phyloP scores from a whole-genome alignment of 92 coral and sea anemone genomes.

The Phenganax stokvisi region DNA sequence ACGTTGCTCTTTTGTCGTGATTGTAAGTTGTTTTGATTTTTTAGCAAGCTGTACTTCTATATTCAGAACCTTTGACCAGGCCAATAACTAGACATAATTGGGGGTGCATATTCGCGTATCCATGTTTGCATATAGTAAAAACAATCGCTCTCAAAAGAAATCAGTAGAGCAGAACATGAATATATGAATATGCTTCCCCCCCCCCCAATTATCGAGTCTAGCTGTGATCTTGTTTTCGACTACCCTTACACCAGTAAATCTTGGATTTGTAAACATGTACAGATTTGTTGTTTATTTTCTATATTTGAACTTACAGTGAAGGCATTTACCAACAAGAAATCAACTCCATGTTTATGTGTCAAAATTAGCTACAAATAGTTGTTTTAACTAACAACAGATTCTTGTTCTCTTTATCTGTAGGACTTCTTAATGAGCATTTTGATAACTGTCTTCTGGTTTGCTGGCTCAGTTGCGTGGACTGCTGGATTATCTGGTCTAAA shows the following conservation, averaged over 20 bases:
- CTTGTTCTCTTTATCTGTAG: conserved; percentile 39
- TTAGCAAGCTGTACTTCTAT: not conserved
- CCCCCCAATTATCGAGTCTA: too few relatives aligned
- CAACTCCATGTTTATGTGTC: not conserved
- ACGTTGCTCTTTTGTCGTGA: conserved; percentile 66
- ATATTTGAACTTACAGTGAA: not conserved
- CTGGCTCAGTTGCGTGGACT: conserved; percentile 88
- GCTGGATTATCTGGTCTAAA: conserved; percentile 77
- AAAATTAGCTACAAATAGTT: not conserved
- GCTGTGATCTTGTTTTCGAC: too few relatives aligned
- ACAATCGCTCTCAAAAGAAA: too few relatives aligned
- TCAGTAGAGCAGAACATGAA: too few relatives aligned
- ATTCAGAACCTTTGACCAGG: too few relatives aligned
- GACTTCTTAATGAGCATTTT: conserved; percentile 74
- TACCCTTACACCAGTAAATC: too few relatives aligned
- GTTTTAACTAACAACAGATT: not conserved
- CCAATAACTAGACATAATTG: too few relatives aligned
- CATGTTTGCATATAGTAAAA: too few relatives aligned
- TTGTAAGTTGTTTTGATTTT: conserved; percentile 49
- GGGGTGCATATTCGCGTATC: too few relatives aligned
- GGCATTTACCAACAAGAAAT: not conserved
- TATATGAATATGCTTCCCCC: too few relatives aligned
- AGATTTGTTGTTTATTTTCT: too few relatives aligned
- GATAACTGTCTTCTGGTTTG: conserved; percentile 80
- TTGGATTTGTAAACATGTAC: too few relatives aligned